These are phyloP conservation scores for Astreopora myriophthalma DNA, from an alignment of 64 coral and sea anemone species.

Conservation along the genomic window DNA sequence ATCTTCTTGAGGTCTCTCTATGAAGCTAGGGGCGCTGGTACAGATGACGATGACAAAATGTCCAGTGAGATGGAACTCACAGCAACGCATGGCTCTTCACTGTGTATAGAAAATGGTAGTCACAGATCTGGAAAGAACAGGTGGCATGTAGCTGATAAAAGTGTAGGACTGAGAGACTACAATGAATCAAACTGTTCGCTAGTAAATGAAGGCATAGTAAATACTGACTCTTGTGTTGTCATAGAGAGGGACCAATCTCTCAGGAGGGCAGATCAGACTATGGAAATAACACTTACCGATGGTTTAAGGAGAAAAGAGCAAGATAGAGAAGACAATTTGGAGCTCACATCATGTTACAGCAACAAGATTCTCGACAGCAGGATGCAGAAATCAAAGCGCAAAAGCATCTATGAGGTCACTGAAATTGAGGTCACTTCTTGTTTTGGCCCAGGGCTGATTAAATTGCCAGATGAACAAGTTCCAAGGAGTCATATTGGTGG, in stretches of 20 bases:
- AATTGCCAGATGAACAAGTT: background rate
- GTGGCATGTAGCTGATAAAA: background rate
- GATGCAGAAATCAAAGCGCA: background rate
- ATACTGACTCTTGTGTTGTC: background rate
- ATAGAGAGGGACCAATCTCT: too few species aligned
- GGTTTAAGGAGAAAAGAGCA: too few species aligned
- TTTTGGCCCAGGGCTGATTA: background rate
- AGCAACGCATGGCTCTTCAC: background rate
- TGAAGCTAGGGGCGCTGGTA: background rate
- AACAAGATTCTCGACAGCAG: background rate
- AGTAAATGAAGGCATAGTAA: background rate
- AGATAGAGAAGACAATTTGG: conserved; percentile 29
- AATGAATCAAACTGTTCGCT: background rate
- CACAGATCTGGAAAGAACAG: background rate
- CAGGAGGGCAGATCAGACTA: too few species aligned
- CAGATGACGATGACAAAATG: background rate
- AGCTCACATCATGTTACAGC: conserved; percentile 56
- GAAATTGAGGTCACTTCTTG: conserved; percentile 55
- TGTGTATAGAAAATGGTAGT: background rate
- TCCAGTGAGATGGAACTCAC: background rate
- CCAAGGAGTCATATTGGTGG: background rate
- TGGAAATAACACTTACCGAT: too few species aligned
- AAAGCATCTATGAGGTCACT: conserved; percentile 43
- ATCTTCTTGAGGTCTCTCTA: background rate
- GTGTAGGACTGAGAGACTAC: background rate